A percentile compares a stretch with the other conserved stretches of the same genome.
Evolutionary conservation across 2,113 vertebrate genomes (phyloP).

Genomic region (Genyomyrus donnyi): DNA sequence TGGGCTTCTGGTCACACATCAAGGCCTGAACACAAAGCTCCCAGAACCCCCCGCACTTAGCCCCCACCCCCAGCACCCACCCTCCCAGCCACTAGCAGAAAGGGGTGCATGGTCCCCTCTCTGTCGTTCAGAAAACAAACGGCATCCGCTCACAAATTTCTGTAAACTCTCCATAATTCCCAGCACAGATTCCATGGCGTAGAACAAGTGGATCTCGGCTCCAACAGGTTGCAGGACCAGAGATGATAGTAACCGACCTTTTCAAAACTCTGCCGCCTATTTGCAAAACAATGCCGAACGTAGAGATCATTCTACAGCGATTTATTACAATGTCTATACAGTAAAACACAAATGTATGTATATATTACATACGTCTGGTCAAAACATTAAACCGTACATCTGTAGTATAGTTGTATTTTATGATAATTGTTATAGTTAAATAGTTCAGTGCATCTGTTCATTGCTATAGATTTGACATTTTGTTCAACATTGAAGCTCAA

Average conservation of each 20-base stretch:
- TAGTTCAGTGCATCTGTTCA: neutral
- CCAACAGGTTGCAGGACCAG: conserved; percentile 66
- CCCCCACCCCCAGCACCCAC: conserved; percentile 64
- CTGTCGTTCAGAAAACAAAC: conserved; percentile 56
- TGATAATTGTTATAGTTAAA: neutral
- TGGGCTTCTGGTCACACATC: conserved; percentile 93
- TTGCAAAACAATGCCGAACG: neutral
- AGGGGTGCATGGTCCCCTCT: conserved; percentile 23
- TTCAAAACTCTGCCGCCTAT: neutral
- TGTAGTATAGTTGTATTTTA: neutral
- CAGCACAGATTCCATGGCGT: conserved; percentile 50
- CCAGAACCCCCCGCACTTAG: conserved; percentile 85
- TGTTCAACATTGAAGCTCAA: neutral
- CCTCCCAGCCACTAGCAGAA: conserved; percentile 76
- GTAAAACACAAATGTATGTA: neutral
- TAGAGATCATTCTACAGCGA: neutral
- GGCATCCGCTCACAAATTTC: conserved; percentile 68
- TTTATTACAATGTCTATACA: neutral
- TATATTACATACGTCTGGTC: neutral
- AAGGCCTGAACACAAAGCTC: conserved; percentile 94
- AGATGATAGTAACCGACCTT: neutral
- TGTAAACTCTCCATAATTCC: conserved; percentile 66
- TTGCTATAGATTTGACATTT: neutral
- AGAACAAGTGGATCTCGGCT: conserved; percentile 51
- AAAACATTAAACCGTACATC: neutral